Base-by-base conservation (phyloP, 2,888 invertebrate genomes). In the Drosophila recens region DNA sequence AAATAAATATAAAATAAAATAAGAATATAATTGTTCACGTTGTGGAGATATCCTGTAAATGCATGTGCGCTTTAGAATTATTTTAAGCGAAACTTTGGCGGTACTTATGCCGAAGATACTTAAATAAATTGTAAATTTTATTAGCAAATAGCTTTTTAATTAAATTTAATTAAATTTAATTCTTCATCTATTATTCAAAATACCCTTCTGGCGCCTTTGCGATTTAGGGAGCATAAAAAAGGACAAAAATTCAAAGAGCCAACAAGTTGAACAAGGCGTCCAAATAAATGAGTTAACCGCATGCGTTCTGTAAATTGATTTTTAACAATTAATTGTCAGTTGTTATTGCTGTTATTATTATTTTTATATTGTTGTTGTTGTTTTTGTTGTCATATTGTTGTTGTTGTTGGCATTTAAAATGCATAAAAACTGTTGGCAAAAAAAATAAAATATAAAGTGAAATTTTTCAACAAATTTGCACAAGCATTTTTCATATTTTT, bases 291-390 rank as follows among this genome's bases (percentile, higher is more conserved):
- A 80, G 76, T 80, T 79, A 80, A 82, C 82, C 79, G 49, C 80
- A 75, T 71, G 51, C 74, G 63, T 72, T 74, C 71, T 74, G 64
- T 48, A 82, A 82, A 82, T 82, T 82, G 82, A 82, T 82, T 82
- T 82, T 82, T 69, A 82, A 82, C 76, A 80, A 82, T 82, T 74
- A 80, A 80, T 71, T 75, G 75, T 74, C 70, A 70, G 69, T 67
- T 69, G 63, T 64, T 52, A 48, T 56, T 13, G 56, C 54, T 40
- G 42, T 45, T 57, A 40, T 59, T 70, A 17, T 17, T 17, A 17
- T 52, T 57, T 46, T n/a, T 17, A 48, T 53, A 46, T 45, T 42
- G 8, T 57, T 63, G 53, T 42, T 59, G 17, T 54, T 63, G 42
- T 48, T 68, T 36, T 49, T 67, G 36, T 17, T 42, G 23, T 57